phyloP scores from a whole-genome alignment of 1,140 invertebrate genomes.

The Macrobrachium nipponense region DNA sequence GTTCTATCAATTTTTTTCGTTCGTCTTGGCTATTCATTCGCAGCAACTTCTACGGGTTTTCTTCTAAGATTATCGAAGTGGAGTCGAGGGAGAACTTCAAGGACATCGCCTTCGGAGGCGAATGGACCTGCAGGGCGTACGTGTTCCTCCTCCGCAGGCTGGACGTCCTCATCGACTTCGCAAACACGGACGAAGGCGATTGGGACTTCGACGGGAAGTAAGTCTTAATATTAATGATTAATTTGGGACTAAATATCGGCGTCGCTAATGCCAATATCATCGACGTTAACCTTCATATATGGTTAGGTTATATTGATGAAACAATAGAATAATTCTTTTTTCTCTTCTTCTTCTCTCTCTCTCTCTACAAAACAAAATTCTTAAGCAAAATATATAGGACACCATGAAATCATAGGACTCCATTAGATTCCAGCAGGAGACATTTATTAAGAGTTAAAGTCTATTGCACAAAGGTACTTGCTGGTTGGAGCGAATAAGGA shows the following conservation, averaged over 20 bases:
- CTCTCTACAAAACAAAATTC: too few species aligned
- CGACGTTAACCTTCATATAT: neutral
- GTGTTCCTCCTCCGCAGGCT: conserved; percentile 20
- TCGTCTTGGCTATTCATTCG: too few species aligned
- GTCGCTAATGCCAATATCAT: too few species aligned
- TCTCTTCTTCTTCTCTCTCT: too few species aligned
- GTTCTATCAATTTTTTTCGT: too few species aligned
- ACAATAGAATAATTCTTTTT: too few species aligned
- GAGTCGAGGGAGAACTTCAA: neutral
- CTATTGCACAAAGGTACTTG: conserved; percentile 8
- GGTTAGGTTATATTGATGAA: neutral
- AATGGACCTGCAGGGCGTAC: conserved; percentile 19
- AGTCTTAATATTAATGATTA: neutral
- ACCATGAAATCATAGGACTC: too few species aligned
- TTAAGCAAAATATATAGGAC: neutral
- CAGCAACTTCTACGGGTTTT: neutral
- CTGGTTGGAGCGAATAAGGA: conserved; percentile 23
- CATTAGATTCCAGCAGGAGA: neutral
- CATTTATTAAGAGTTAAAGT: neutral
- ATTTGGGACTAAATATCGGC: neutral
- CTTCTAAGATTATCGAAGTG: conserved; percentile 27
- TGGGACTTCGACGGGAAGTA: conserved; percentile 45
- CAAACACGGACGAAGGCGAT: neutral
- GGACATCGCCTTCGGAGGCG: neutral
- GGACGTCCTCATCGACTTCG: conserved; percentile 4